These are phyloP conservation scores for Drosophila murphyi DNA, from an alignment of 1,140 invertebrate genomes.

Conservation along the genomic window DNA sequence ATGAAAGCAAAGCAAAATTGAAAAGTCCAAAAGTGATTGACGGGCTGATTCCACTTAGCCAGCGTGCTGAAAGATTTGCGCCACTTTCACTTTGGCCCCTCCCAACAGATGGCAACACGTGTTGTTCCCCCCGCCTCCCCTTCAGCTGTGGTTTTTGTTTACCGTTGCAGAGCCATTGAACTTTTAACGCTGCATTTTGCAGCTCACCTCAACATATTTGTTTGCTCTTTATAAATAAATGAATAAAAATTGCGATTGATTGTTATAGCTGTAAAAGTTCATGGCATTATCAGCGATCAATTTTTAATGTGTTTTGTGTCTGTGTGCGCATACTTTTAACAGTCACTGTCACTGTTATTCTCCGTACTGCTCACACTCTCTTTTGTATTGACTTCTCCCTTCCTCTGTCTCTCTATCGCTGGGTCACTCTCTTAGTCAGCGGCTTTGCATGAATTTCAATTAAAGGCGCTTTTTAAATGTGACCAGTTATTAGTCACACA, in stretches of 20 bases:
- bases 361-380: background rate
- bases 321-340: background rate
- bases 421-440: conserved; percentile 39
- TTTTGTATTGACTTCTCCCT: background rate
- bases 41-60: conserved; percentile 64
- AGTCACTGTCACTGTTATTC: background rate
- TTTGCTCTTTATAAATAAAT: conserved; percentile 30
- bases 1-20: conserved; percentile 31
- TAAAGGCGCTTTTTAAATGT: conserved; percentile 42
- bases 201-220: conserved; percentile 54
- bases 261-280: conserved; percentile 60
- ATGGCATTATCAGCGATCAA: conserved; percentile 45
- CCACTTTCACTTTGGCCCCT: conserved; percentile 56
- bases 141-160: conserved; percentile 48
- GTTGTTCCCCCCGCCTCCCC: conserved; percentile 34
- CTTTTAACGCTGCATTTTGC: conserved; percentile 51
- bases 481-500: conserved; percentile 64
- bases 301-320: conserved; percentile 28
- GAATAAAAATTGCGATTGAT: conserved; percentile 22
- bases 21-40: conserved; percentile 54
- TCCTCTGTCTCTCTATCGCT: conserved; percentile 15
- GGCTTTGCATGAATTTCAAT: conserved; percentile 60
- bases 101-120: conserved; percentile 73
- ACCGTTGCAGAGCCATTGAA: conserved; percentile 63
- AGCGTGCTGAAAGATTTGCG: conserved; percentile 71